Conservation (phyloP, 2,113 vertebrate genomes). For the Seriola quinqueradiata region DNA sequence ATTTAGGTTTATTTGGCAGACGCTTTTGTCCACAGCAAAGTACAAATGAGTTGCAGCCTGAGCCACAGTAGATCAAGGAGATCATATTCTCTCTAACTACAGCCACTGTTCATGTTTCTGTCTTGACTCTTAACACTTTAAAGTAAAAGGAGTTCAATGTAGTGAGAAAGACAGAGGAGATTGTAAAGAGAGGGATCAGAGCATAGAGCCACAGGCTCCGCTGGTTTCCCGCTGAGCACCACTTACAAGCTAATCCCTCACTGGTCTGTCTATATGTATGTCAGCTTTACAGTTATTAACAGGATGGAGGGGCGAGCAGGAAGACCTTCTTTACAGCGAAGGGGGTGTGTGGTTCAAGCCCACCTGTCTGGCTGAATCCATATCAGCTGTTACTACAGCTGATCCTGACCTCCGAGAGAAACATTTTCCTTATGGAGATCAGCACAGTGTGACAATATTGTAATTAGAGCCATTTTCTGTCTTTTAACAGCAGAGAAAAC, state of each 20-base stretch:
- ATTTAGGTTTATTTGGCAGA: not conserved
- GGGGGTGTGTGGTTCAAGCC: conserved; percentile 24
- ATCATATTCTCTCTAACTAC: not conserved
- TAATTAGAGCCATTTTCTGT: conserved; percentile 31
- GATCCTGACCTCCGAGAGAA: conserved; percentile 39
- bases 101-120: not conserved
- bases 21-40: not conserved
- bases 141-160: conserved; percentile 13
- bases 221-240: conserved; percentile 59
- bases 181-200: conserved; percentile 58
- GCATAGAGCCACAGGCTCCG: conserved; percentile 34
- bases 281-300: conserved; percentile 68
- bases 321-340: conserved; percentile 43
- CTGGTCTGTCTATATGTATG: conserved; percentile 50
- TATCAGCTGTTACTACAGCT: conserved; percentile 40
- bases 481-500: conserved; percentile 18
- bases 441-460: conserved; percentile 35
- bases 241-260: conserved; percentile 69
- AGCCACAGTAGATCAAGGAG: not conserved
- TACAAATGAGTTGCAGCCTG: not conserved
- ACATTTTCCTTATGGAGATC: conserved; percentile 28
- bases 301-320: conserved; percentile 14
- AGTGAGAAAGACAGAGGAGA: conserved; percentile 35
- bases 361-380: conserved; percentile 40
- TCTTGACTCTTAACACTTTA: not conserved